Conservation (phyloP, 2,888 invertebrate species). For the Lymantria monacha region DNA sequence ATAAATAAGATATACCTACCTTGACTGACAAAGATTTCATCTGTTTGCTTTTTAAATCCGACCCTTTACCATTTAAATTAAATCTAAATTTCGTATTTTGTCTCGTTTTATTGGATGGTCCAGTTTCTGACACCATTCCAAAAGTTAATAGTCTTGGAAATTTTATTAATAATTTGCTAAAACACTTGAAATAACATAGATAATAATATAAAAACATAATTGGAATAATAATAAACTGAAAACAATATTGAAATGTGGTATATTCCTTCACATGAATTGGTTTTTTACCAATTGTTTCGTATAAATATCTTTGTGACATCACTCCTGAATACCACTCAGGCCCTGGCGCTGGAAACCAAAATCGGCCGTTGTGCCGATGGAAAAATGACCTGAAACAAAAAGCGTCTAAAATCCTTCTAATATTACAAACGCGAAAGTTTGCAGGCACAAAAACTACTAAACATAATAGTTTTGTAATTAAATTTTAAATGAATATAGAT, state of each 20-base stretch:
- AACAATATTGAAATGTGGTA: constrained; percentile 43
- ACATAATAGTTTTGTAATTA: too few relatives aligned
- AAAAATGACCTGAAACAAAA: constrained; percentile 51
- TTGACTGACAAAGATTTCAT: constrained; percentile 38
- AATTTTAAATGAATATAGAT: too few relatives aligned
- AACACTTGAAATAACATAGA: constrained; percentile 45
- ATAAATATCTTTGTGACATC: constrained; percentile 49
- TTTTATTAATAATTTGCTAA: constrained; percentile 45
- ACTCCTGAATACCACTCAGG: constrained; percentile 43
- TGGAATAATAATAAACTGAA: constrained; percentile 47
- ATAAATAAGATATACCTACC: constrained; percentile 39
- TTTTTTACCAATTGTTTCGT: constrained; percentile 37
- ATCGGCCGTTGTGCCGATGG: constrained; percentile 39
- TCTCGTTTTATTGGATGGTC: constrained; percentile 46
- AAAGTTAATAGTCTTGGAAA: constrained; percentile 47
- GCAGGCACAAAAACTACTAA: neutral
- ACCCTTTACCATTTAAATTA: constrained; percentile 48
- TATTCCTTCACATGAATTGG: constrained; percentile 45
- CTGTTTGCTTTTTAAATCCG: constrained; percentile 33
- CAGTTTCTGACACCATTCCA: constrained; percentile 51
- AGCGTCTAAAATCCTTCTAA: neutral
- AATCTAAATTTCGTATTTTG: constrained; percentile 42
- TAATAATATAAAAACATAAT: constrained; percentile 45
- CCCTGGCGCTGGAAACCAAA: constrained; percentile 56
- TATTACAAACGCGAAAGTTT: neutral